These are phyloP conservation scores for Agelastica alni DNA, from an alignment of 2,888 invertebrate species.

Conservation along the genomic window DNA sequence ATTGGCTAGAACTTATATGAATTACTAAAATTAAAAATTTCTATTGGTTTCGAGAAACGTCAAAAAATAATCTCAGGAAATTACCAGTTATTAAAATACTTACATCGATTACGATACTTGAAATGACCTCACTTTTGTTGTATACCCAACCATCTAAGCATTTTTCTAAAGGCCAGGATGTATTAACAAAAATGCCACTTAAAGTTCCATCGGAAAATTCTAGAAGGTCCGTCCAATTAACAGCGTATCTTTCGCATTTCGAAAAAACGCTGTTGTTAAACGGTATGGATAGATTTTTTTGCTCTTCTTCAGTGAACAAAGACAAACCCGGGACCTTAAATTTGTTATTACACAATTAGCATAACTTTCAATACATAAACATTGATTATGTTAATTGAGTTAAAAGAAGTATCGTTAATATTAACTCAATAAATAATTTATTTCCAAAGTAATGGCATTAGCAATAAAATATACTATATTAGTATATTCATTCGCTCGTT, in stretches of 20 bases:
- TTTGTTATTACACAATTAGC: slow-evolving; percentile 7
- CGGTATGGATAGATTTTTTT: slow-evolving; percentile 71
- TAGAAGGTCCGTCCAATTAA: slow-evolving; percentile 70
- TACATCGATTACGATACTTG: slow-evolving; percentile 86
- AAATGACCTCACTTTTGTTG: slow-evolving; percentile 68
- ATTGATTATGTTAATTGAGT: too few relatives aligned
- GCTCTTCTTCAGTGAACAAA: slow-evolving; percentile 62
- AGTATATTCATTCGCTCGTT: too few relatives aligned
- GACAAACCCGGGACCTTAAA: slow-evolving; percentile 69
- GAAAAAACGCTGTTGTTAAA: slow-evolving; percentile 62
- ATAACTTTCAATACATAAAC: too few relatives aligned
- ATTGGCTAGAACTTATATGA: too few relatives aligned
- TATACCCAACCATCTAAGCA: slow-evolving; percentile 83
- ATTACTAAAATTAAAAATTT: too few relatives aligned
- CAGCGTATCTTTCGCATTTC: slow-evolving; percentile 70
- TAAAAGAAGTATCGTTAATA: too few relatives aligned
- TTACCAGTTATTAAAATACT: slow-evolving; percentile 48
- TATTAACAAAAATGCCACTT: slow-evolving; percentile 54
- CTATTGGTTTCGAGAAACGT: too few relatives aligned
- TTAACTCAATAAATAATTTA: too few relatives aligned
- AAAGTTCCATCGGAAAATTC: slow-evolving; percentile 45
- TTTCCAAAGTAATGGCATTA: too few relatives aligned
- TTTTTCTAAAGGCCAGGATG: slow-evolving; percentile 66
- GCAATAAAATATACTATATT: too few relatives aligned
- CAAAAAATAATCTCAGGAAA: too few relatives aligned